phyloP scores from a whole-genome alignment of 2,888 invertebrate species.

The Gastrophysa polygoni region DNA sequence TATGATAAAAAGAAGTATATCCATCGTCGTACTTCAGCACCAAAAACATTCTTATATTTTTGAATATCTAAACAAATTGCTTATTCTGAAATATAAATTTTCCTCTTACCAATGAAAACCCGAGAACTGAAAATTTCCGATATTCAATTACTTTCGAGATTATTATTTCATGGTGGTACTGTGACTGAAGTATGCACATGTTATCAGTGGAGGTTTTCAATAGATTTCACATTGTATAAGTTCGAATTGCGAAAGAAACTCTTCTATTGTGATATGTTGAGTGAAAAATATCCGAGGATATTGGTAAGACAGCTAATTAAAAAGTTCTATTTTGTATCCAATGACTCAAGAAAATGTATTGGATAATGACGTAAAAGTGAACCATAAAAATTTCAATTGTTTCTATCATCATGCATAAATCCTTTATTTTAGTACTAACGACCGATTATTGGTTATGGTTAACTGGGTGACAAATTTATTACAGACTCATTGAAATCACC shows the following conservation, averaged over 20 bases:
- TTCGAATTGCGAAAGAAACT: neutral
- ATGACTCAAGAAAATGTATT: conserved; percentile 20
- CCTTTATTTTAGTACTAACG: conserved; percentile 36
- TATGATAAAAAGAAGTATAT: no score
- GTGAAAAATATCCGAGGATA: neutral
- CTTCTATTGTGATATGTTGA: neutral
- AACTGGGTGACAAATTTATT: conserved; percentile 42
- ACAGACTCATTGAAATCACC: conserved; percentile 25
- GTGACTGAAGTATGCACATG: no score
- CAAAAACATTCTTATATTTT: no score
- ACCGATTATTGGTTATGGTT: conserved; percentile 39
- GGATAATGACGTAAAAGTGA: conserved; percentile 24
- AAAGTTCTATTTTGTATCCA: neutral
- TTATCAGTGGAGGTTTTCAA: no score
- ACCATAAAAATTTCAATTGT: conserved; percentile 31
- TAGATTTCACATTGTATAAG: no score
- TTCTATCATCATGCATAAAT: conserved; percentile 44
- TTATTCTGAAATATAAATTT: no score
- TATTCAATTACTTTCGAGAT: no score
- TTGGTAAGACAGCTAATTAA: neutral
- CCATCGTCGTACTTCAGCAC: no score
- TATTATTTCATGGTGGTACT: no score
- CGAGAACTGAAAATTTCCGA: no score
- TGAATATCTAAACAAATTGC: no score
- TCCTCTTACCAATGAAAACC: no score